Evolutionary conservation across 2,113 vertebrate species (phyloP), one percentile per base, ranked within the genome.

Genomic region (Gavialis gangeticus): DNA sequence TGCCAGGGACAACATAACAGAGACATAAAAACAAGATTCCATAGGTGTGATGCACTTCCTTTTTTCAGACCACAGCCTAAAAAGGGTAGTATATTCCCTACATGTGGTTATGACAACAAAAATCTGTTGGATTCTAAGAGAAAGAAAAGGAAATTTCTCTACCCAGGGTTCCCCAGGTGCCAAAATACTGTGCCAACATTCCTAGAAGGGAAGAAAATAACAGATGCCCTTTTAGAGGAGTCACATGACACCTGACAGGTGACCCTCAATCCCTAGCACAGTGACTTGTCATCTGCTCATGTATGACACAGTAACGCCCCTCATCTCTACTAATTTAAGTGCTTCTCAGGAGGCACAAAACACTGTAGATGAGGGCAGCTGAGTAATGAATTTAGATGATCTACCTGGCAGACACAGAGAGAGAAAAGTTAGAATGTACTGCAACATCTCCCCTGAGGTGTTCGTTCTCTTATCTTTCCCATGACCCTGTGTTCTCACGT

Each of bases 111-210:
- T 86, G 3, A 0, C 59, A 79, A 37, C 84, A 85, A 91, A 94
- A 64, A 79, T 89, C 92, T 92, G 88, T 85, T 95, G 82, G 58
- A 86, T 89, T 71, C 75, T 37, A 75, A 84, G 57, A 90, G 56
- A 75, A 92, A 54, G 75, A 91, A 75, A 82, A 55, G 75, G 71
- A 37, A 30, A 76, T 67, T 84, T 91, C 88, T 89, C 79, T 94
- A 87, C 66, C 69, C 57, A 7, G 12, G 82, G 87, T 81, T 90
- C 63, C 82, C 81, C 5, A 3, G 46, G 12, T 88, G 80, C 27
- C 90, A 94, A 94, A 92, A 84, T 19, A 37, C 63, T 30, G 18
- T 80, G 90, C 64, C 60, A 75, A 82, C 63, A 95, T 93, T 1
- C 2, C 71, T 89, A 25, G 55, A 24, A 85, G 55, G 66, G 88